These are phyloP conservation scores for Dendrocopos noguchii DNA, from an alignment of 2,113 vertebrate genomes.

Conservation along the genomic window DNA sequence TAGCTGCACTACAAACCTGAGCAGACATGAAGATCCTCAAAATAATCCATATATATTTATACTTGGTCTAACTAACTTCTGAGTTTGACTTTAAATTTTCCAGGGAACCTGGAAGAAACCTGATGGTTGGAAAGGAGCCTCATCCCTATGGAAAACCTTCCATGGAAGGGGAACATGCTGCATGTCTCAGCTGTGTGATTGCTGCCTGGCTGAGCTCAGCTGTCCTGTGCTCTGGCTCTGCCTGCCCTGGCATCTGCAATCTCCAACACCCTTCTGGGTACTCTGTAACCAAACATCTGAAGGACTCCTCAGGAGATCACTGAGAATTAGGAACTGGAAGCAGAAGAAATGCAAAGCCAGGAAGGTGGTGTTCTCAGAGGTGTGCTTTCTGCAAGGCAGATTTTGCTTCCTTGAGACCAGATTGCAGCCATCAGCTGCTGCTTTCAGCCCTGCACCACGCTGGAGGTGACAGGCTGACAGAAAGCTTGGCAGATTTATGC, in stretches of 20 bases:
- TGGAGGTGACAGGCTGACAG: neutral
- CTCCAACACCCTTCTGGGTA: neutral
- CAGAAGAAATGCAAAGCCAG: neutral
- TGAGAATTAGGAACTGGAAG: neutral
- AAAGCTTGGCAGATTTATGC: neutral
- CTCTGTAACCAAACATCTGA: neutral
- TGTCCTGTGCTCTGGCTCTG: neutral
- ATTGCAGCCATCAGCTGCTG: neutral
- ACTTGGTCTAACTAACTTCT: neutral
- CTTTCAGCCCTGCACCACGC: neutral
- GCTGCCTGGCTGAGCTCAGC: neutral
- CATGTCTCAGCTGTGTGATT: neutral
- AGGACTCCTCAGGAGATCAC: neutral
- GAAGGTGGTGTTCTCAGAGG: fast-evolving
- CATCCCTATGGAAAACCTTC: fast-evolving
- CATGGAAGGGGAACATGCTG: fast-evolving
- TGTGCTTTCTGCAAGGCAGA: fast-evolving
- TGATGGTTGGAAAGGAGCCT: neutral
- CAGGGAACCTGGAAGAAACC: neutral
- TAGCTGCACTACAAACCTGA: neutral
- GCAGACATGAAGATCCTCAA: neutral
- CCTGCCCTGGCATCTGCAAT: fast-evolving
- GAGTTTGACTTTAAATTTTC: neutral
- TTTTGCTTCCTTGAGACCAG: neutral
- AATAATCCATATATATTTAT: neutral